These are phyloP conservation scores for Sympetrum striolatum DNA, from an alignment of 2,888 invertebrate genomes.

Conservation along the genomic window DNA sequence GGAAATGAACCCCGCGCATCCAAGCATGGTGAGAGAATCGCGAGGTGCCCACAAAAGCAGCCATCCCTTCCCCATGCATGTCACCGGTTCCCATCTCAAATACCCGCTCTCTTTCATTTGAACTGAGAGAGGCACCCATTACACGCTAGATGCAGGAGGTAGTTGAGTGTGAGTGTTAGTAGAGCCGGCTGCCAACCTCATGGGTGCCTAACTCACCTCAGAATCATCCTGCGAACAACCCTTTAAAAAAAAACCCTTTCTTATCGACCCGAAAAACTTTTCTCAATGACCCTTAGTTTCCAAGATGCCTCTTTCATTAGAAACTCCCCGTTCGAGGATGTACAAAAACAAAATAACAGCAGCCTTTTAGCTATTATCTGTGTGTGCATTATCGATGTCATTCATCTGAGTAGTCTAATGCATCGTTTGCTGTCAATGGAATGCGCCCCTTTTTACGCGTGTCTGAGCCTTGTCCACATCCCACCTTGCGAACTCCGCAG, in stretches of 20 bases:
- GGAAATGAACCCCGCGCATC: neutral
- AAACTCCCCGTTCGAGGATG: neutral
- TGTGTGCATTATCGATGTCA: neutral
- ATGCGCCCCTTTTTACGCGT: neutral
- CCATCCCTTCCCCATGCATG: neutral
- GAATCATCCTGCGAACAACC: neutral
- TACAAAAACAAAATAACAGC: neutral
- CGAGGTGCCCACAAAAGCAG: neutral
- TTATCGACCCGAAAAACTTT: neutral
- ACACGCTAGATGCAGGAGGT: neutral
- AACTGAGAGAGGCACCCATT: neutral
- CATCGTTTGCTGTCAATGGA: neutral
- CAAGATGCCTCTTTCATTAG: neutral
- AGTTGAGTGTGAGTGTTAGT: neutral
- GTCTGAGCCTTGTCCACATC: neutral
- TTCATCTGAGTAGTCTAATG: neutral
- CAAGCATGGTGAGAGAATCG: neutral
- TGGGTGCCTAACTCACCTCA: neutral
- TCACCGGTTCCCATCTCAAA: neutral
- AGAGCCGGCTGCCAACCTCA: neutral
- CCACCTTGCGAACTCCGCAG: neutral
- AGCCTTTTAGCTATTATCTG: neutral
- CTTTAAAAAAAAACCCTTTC: neutral
- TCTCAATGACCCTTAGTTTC: neutral
- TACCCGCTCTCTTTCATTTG: neutral